Evolutionary conservation across 2,797 vertebrate genomes (phyloP).

Genomic region (Epinephelus coioides): DNA sequence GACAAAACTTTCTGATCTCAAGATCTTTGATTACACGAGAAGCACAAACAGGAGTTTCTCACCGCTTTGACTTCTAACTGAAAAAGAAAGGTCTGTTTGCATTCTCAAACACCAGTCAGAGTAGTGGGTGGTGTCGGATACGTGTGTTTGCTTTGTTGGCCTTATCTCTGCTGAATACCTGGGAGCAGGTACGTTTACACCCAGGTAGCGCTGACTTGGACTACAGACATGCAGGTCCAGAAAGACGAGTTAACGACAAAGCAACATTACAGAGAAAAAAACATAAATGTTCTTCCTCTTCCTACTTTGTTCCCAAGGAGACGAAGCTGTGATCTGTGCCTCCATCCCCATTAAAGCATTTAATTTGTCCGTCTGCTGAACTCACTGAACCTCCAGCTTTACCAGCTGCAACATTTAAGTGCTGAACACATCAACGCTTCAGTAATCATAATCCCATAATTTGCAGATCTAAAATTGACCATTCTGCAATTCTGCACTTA

Average conservation of each 20-base stretch:
- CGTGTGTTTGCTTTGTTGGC: constrained; percentile 29
- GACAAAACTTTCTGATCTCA: not conserved
- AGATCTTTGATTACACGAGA: too few relatives aligned
- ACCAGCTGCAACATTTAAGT: too few relatives aligned
- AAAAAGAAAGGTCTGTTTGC: constrained; percentile 24
- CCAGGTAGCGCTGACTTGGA: not conserved
- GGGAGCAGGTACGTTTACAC: constrained; percentile 8
- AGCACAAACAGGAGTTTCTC: not conserved
- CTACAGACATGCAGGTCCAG: constrained; percentile 20
- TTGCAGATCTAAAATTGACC: too few relatives aligned
- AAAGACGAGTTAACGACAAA: constrained; percentile 1
- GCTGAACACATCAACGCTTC: too few relatives aligned
- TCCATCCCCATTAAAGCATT: not conserved
- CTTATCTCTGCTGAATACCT: constrained; percentile 43
- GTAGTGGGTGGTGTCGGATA: constrained; percentile 19
- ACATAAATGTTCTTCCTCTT: not conserved
- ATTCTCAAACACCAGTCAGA: not conserved
- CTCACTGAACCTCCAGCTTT: too few relatives aligned
- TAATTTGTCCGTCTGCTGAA: too few relatives aligned
- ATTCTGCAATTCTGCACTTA: too few relatives aligned
- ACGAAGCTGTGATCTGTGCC: not conserved
- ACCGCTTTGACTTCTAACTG: not conserved
- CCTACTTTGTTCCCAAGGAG: not conserved
- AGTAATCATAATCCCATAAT: too few relatives aligned
- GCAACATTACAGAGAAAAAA: not conserved